Evolutionary conservation across 2,797 vertebrate species (phyloP).

Genomic region (Poeciliopsis gracilis): DNA sequence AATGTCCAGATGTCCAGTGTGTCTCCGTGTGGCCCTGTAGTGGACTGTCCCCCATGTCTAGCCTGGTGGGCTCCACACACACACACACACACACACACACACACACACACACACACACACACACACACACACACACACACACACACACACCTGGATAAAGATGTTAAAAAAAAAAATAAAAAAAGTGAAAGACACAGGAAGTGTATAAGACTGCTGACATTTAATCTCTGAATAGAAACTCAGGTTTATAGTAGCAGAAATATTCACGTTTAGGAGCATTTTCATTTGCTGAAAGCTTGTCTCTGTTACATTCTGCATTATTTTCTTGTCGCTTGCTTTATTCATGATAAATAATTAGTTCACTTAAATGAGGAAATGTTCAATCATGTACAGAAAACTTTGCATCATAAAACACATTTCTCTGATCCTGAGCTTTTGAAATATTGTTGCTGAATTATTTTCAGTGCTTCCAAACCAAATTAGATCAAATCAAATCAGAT

Average conservation of each 20-base stretch:
- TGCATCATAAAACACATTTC: background rate
- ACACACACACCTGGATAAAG: background rate
- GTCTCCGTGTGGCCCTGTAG: background rate
- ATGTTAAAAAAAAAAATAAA: no score
- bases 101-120: no score
- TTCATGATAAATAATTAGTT: background rate
- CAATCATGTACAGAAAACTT: background rate
- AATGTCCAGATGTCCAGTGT: background rate
- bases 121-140: no score
- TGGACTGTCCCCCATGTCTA: background rate
- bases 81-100: no score
- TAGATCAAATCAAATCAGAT: background rate
- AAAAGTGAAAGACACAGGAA: background rate
- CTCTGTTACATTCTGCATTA: background rate
- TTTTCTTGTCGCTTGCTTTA: background rate
- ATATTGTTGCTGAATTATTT: background rate
- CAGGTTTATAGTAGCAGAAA: background rate
- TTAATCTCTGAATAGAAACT: background rate
- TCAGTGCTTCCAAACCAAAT: background rate
- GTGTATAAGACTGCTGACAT: background rate
- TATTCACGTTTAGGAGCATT: background rate
- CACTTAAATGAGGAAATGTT: background rate
- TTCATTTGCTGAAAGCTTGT: background rate
- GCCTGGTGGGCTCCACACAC: background rate
- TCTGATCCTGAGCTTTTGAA: background rate